Base-by-base conservation (phyloP, 2,113 vertebrate species). In the Dunckerocampus dactyliophorus region DNA sequence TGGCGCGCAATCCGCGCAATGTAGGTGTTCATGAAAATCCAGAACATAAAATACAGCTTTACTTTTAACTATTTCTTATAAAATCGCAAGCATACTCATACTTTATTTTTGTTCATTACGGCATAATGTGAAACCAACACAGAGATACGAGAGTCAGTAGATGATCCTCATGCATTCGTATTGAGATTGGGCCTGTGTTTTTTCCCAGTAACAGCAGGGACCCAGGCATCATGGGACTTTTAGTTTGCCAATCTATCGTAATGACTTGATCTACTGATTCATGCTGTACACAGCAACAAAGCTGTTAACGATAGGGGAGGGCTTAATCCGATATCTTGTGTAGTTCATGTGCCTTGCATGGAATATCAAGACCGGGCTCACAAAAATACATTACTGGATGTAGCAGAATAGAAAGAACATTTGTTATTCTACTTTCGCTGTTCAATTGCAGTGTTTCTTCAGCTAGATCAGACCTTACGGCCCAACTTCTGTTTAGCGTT, bases 191-290 rank as follows among this genome's bases (percentile, higher is more conserved):
- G 21, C 47, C 19, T 15, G 20, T 15, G 17, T 22, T 24, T 15
- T 31, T 20, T n/a, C n/a, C 31, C 39, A 17, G 3, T 53, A 43
- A 24, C 19, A 50, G 48, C 39, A 53, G 39, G 22, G 15, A 21
- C 21, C 20, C 34, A 64, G 56, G 43, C 49, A 37, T 15, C 31
- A 22, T 43, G 21, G 34, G 42, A 43, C 49, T 43, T 61, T 10
- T 52, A 47, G 28, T 51, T 63, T 74, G 17, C 20, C 13, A 65
- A 63, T 49, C 49, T 47, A 62, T 28, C 22, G 37, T 76, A 63
- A 58, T 62, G 61, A 66, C 43, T 62, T 31, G 49, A 62, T 21
- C 45, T 75, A 75, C 61, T 50, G 78, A 76, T 72, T 77, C 59
- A 62, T 59, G 66, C 50, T 52, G 48, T 52, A 63, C 49, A 1